Base-by-base conservation (phyloP, 2,888 invertebrate genomes). In the Fragum whitleyi region DNA sequence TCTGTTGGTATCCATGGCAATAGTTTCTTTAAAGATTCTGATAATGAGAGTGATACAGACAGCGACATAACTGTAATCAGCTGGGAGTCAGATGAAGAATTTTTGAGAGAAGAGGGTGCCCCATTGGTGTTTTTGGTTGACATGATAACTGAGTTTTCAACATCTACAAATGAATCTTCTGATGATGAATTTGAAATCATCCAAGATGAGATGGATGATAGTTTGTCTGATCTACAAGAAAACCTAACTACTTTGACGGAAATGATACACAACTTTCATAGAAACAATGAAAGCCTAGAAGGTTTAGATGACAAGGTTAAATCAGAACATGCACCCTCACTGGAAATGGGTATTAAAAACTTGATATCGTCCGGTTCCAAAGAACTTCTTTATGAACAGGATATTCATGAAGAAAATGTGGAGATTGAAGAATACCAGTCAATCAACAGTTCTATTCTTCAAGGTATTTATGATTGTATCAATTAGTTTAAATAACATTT, bases 61-160 rank as follows among this genome's bases (percentile, higher is more conserved):
- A 85, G 81, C 71, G 88, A 88, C 72, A 83, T 88, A 14, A 74
- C 77, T 36, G 39, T 88, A 23, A 39, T 88, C 11, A 74, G 73
- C 19, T 73, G 42, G 39, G 74, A 59, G 1, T 74, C 81, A 2
- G 81, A 82, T 28, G 83, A 80, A 28, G 83, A 74, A 6, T 53
- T 77, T 32, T 77, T 77, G 28, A 53, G 72, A 28, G 74, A 75
- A 28, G 83, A 83, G 32, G 67, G 32, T 39, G 77, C 77, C 29
- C 83, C 71, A 32, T 65, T 39, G 39, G 16, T 47, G 29, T 75
- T 68, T 26, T 21, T n/a, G 5, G 42, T 68, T 11, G 55, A 65
- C n/a, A 42, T n/a, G n/a, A n/a, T n/a, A n/a, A n/a, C 47, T 47
- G n/a, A n/a, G 14, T 47, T n/a, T 47, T 3, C 47, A 9, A 47